These are phyloP conservation scores for Hemichromis elongatus DNA, from an alignment of 2,113 vertebrate species.

Conservation along the genomic window DNA sequence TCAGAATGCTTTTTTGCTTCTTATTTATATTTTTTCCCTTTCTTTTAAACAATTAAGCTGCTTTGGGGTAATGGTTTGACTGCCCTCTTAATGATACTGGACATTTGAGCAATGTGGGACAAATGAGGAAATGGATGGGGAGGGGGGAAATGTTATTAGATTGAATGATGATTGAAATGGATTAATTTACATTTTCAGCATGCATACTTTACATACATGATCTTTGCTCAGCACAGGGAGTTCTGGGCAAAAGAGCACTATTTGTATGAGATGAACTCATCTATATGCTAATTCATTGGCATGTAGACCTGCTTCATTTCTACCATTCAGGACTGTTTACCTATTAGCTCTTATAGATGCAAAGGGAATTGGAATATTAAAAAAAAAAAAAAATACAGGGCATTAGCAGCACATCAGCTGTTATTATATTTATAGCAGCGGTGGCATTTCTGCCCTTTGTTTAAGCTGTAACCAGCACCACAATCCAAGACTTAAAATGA, in stretches of 20 bases:
- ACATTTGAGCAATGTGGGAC: conserved; percentile 66
- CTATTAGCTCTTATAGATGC: conserved; percentile 78
- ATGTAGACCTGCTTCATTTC: conserved; percentile 78
- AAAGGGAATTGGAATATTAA: conserved; percentile 74
- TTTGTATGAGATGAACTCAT: conserved; percentile 83
- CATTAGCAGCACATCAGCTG: conserved; percentile 72
- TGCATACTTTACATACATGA: conserved; percentile 79
- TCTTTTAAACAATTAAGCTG: conserved; percentile 66
- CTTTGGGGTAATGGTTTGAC: conserved; percentile 54
- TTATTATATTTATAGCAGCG: conserved; percentile 68
- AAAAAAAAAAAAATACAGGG: conserved; percentile 62
- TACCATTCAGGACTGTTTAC: conserved; percentile 78
- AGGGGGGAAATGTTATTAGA: conserved; percentile 64
- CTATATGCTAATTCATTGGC: conserved; percentile 84
- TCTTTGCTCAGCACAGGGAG: conserved; percentile 76
- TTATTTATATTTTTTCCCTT: not conserved
- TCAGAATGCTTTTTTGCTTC: conserved; percentile 12
- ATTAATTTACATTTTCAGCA: conserved; percentile 78
- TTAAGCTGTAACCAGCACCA: conserved; percentile 54
- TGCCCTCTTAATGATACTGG: conserved; percentile 53
- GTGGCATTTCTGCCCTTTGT: conserved; percentile 58
- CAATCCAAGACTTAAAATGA: conserved; percentile 49
- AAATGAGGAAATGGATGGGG: conserved; percentile 46
- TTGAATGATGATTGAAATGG: conserved; percentile 76
- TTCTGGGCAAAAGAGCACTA: conserved; percentile 77